These are phyloP conservation scores for Gorsachius goisagi DNA, from an alignment of 2,113 vertebrate species.

Conservation along the genomic window DNA sequence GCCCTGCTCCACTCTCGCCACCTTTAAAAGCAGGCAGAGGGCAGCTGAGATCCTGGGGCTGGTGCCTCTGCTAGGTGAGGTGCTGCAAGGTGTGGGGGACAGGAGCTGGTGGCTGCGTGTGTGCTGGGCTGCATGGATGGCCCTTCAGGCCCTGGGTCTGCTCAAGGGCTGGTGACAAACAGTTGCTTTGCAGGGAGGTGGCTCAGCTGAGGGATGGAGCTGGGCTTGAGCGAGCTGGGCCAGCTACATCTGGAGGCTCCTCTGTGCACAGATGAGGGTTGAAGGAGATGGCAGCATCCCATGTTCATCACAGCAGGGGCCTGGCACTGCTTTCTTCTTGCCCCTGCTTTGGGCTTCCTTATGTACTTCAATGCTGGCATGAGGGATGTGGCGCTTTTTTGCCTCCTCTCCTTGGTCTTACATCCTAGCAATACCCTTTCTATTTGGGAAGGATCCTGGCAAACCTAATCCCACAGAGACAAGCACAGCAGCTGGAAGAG, in stretches of 20 bases:
- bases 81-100: background rate
- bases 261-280: background rate
- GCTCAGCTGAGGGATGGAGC: background rate
- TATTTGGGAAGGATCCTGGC: background rate
- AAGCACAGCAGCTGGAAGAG: background rate
- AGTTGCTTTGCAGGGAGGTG: background rate
- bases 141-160: background rate
- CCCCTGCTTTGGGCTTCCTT: background rate
- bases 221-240: background rate
- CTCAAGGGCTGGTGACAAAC: background rate
- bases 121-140: fast-evolving
- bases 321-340: background rate
- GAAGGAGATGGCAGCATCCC: background rate
- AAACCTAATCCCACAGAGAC: background rate
- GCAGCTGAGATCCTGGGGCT: background rate
- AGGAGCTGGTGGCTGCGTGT: background rate
- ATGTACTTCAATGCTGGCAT: background rate
- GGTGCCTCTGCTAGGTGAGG: background rate
- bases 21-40: background rate
- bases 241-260: background rate
- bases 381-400: background rate
- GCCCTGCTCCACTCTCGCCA: background rate
- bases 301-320: background rate
- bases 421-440: background rate
- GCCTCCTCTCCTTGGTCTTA: background rate